Conservation (phyloP, 2,113 vertebrate species). For the Merops nubicus region DNA sequence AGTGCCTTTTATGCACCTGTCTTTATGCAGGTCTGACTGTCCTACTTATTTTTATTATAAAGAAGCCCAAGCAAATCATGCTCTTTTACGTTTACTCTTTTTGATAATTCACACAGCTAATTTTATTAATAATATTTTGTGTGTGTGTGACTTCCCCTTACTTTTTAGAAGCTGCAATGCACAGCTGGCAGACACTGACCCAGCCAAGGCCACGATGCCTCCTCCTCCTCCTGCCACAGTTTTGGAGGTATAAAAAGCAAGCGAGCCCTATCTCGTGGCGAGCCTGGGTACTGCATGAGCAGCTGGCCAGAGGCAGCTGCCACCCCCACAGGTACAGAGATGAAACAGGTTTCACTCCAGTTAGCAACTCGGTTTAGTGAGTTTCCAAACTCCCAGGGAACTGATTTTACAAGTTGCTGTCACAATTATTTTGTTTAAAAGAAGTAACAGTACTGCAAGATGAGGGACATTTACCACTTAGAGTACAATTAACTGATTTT, state of each 20-base stretch:
- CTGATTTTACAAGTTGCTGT: not conserved
- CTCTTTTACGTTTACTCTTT: not conserved
- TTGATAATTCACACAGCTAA: not conserved
- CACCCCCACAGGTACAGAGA: fast-evolving
- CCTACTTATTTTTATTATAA: not conserved
- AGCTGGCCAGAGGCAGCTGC: not conserved
- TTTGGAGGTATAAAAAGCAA: too few relatives aligned
- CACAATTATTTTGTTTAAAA: not conserved
- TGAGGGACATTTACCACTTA: not conserved
- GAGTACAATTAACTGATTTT: not conserved
- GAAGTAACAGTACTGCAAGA: not conserved
- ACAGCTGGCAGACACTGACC: not conserved
- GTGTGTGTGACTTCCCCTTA: not conserved
- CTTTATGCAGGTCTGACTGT: not conserved
- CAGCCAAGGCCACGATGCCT: too few relatives aligned
- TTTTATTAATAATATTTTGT: not conserved
- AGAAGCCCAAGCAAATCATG: not conserved
- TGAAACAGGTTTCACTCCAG: not conserved
- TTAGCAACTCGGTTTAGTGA: not conserved
- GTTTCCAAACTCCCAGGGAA: not conserved
- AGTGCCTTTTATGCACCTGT: not conserved
- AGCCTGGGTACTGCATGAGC: not conserved
- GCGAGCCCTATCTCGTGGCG: not conserved
- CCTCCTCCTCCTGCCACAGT: not conserved
- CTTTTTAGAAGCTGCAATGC: not conserved